These are phyloP conservation scores for Vulpes vulpes DNA, from an alignment of 2,113 vertebrate genomes.

Conservation along the genomic window DNA sequence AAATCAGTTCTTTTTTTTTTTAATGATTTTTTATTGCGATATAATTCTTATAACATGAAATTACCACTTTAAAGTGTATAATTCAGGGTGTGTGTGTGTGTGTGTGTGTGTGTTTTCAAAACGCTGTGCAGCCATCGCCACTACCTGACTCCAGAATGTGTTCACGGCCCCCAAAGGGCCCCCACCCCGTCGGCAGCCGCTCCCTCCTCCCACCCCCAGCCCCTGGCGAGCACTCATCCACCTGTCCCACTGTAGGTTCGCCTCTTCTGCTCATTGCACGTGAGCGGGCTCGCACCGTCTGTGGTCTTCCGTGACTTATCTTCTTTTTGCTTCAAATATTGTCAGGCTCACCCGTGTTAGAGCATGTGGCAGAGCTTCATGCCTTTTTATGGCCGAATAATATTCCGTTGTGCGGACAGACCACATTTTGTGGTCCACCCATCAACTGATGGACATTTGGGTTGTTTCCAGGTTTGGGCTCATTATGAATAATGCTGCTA, in stretches of 20 bases:
- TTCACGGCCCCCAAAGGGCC: neutral
- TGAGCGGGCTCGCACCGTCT: neutral
- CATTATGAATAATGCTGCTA: neutral
- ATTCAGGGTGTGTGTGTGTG: too few relatives aligned
- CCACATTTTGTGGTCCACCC: neutral
- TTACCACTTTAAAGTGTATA: neutral
- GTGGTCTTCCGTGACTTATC: neutral
- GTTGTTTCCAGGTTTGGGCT: neutral
- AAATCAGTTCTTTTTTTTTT: neutral
- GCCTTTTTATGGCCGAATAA: neutral
- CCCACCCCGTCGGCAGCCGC: too few relatives aligned
- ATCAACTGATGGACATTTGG: neutral
- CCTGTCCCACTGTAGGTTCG: neutral
- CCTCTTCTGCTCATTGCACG: neutral
- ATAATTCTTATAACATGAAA: conserved; percentile 31
- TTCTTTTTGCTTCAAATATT: neutral
- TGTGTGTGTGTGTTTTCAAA: neutral
- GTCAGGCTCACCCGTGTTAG: neutral
- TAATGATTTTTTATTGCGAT: neutral
- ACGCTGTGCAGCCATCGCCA: neutral
- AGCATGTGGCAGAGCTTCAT: neutral
- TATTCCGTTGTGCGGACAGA: too few relatives aligned
- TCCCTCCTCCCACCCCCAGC: neutral
- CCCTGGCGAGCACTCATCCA: neutral
- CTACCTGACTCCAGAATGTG: neutral